Evolutionary conservation across 1,140 invertebrate species (phyloP).

Genomic region (Cotesia glomerata): DNA sequence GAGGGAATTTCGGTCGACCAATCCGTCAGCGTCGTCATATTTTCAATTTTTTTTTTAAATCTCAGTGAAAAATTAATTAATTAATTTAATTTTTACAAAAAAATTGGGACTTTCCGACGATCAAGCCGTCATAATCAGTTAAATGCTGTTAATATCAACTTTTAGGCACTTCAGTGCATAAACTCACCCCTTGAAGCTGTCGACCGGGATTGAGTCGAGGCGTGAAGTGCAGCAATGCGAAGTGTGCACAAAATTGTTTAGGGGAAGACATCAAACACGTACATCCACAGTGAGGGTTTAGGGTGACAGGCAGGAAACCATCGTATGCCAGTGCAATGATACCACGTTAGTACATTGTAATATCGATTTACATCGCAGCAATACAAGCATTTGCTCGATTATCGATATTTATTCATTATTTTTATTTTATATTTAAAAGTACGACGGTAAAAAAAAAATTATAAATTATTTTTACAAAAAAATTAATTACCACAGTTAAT

Average conservation of each 20-base stretch:
- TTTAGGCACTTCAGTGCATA: slow-evolving; percentile 23
- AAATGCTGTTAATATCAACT: neutral
- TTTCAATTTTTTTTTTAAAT: no score
- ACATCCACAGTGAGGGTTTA: slow-evolving; percentile 55
- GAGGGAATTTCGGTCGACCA: no score
- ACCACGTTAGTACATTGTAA: slow-evolving; percentile 45
- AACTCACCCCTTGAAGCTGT: slow-evolving; percentile 62
- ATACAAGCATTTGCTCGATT: slow-evolving; percentile 3
- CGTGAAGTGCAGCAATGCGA: slow-evolving; percentile 51
- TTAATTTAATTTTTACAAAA: no score
- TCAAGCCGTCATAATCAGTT: neutral
- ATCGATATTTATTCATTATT: neutral
- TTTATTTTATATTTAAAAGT: no score
- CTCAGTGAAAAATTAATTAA: no score
- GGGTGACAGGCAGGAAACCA: slow-evolving; percentile 56
- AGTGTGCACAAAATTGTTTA: slow-evolving; percentile 58
- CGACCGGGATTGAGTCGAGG: slow-evolving; percentile 48
- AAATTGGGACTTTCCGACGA: no score
- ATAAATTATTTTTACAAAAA: no score
- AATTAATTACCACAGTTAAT: neutral
- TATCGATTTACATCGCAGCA: neutral
- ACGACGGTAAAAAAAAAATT: no score
- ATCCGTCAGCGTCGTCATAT: no score
- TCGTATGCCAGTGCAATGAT: slow-evolving; percentile 47
- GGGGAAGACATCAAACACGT: slow-evolving; percentile 57